Evolutionary conservation across 2,113 vertebrate genomes (phyloP), one percentile per base, ranked within the genome.

Genomic region (Crotalus tigris): DNA sequence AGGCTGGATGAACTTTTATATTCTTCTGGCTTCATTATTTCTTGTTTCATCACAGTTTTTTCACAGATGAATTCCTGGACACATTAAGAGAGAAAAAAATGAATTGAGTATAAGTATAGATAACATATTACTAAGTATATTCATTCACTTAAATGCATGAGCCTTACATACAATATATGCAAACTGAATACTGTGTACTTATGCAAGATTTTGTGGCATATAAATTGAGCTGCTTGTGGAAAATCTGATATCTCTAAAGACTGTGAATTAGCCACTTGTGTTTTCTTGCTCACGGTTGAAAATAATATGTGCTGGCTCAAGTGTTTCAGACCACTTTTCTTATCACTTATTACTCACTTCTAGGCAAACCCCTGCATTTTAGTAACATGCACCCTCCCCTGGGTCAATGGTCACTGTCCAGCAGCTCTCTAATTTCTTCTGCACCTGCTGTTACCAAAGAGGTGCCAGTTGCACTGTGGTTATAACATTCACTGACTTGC

Each of bases 61-160:
- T 98, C 97, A 94, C 97, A 59, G 89, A 97, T 97, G 94, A 97
- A 98, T 91, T 98, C 97, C 97, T 98, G 87, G 3, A 39, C 53
- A 85, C 44, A 57, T 26, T 88, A 94, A 93, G 95, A 61, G 1
- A 69, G 64, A 51, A 94, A 87, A 91, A 10, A 15, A 64, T 93
- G 92, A 87, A 90, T 11, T 44, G 2, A 57, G 13, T 81, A 55
- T 92, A 53, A 69, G 11, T 64, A 26, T 26, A 59, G 55, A 57
- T 23, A 24, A 46, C 58, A n/a, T 9, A 39, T 81, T 81, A 81
- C 69, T 39, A 81, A 44, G 33, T 81, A 81, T 81, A 81, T 21
- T 81, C 75, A 81, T 8, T 81, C 44, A 81, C 15, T 39, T 39
- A 39, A 81, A 39, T 21, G 33, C 33, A 39, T 81, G 69, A 81